Percentiles rank a stretch among this genome's conserved stretches.
phyloP scores from a whole-genome alignment of 2,888 invertebrate species.

The Cylloceria caligata region DNA sequence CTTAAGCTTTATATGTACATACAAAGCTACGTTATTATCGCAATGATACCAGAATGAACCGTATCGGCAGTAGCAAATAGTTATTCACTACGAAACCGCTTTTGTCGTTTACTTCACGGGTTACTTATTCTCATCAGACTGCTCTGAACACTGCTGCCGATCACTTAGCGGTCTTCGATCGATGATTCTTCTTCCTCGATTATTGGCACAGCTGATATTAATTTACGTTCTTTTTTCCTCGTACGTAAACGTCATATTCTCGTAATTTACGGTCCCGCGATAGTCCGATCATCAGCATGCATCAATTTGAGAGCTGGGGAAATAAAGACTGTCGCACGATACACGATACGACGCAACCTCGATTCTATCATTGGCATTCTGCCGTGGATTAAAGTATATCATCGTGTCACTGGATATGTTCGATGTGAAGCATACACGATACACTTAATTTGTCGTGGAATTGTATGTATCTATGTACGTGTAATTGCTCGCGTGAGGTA shows the following conservation, averaged over 20 bases:
- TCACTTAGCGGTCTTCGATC: slow-evolving; percentile 8
- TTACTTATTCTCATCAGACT: background rate
- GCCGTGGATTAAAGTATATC: background rate
- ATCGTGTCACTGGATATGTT: slow-evolving; percentile 5
- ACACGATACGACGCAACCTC: slow-evolving; percentile 35
- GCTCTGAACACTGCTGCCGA: background rate
- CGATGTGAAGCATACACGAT: background rate
- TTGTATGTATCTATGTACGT: background rate
- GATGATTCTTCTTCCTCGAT: background rate
- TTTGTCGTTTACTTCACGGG: background rate
- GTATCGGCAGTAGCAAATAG: background rate
- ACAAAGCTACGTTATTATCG: too few relatives aligned
- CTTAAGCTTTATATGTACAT: too few relatives aligned
- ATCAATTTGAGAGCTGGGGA: background rate
- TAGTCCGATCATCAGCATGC: background rate
- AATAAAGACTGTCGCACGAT: slow-evolving; percentile 28
- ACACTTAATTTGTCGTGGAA: background rate
- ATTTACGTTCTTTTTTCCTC: background rate
- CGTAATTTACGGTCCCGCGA: background rate
- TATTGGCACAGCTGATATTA: background rate
- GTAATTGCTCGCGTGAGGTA: background rate
- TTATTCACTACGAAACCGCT: background rate
- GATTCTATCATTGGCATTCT: background rate
- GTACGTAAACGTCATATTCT: background rate
- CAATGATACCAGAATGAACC: too few relatives aligned